Evolutionary conservation across 2,797 vertebrate genomes (phyloP).

Genomic region (Pogonophryne albipinna): DNA sequence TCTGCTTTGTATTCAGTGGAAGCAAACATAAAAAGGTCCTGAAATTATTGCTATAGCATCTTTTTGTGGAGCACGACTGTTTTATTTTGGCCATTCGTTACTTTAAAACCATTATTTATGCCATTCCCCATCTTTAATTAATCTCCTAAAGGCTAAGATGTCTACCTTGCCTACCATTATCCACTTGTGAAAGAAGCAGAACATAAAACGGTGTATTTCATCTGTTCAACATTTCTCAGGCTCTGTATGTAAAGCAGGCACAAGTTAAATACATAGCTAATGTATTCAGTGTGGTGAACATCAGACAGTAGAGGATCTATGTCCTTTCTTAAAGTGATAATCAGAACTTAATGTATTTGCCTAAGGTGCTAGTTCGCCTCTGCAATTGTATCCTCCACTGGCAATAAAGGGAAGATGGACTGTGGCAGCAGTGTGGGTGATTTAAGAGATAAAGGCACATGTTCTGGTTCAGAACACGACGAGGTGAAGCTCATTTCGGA

Average conservation of each 20-base stretch:
- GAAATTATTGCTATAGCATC: conserved; percentile 58
- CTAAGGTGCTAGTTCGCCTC: conserved; percentile 33
- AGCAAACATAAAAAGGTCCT: conserved; percentile 47
- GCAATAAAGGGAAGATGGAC: conserved; percentile 58
- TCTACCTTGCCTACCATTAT: conserved; percentile 57
- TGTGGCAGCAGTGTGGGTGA: conserved; percentile 48
- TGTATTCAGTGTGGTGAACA: conserved; percentile 11
- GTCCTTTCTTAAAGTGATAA: conserved; percentile 35
- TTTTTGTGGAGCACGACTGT: conserved; percentile 66
- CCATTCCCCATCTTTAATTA: conserved; percentile 50
- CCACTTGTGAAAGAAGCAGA: conserved; percentile 50
- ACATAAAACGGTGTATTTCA: conserved; percentile 56
- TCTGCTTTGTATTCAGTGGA: conserved; percentile 42
- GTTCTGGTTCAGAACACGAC: conserved; percentile 53
- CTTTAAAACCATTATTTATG: conserved; percentile 69
- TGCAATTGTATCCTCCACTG: conserved; percentile 39
- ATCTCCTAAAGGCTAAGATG: conserved; percentile 75
- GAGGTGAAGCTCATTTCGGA: conserved; percentile 65
- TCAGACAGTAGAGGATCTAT: conserved; percentile 11
- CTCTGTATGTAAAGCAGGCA: conserved; percentile 23
- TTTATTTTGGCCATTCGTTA: conserved; percentile 69
- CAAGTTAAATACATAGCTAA: conserved; percentile 33
- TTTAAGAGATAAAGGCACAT: conserved; percentile 61
- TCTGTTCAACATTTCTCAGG: conserved; percentile 41
- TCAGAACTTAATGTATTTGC: conserved; percentile 41